These are phyloP conservation scores for Chelonoidis abingdonii DNA, from an alignment of 2,113 vertebrate species.

Conservation along the genomic window DNA sequence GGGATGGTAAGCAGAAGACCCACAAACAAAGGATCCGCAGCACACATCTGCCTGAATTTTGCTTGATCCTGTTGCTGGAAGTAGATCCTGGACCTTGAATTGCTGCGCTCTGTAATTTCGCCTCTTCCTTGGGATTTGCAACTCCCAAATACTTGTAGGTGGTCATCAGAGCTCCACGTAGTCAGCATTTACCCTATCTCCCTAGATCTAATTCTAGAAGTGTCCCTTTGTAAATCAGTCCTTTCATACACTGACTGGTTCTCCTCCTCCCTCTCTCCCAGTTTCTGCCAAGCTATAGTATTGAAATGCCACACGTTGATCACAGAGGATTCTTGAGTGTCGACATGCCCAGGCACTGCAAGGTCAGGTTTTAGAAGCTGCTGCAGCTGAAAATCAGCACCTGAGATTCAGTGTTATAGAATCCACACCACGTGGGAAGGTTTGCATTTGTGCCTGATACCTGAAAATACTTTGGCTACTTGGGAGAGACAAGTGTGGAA, in stretches of 20 bases:
- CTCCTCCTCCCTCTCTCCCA: too few species aligned
- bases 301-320: neutral
- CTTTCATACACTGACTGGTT: neutral
- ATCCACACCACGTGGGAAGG: neutral
- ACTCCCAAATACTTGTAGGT: neutral
- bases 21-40: neutral
- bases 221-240: neutral
- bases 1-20: fast-evolving
- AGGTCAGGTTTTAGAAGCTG: fast-evolving
- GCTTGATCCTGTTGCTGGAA: neutral
- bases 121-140: neutral
- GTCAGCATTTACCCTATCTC: neutral
- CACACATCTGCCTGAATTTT: neutral
- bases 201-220: neutral
- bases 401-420: fast-evolving
- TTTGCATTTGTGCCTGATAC: fast-evolving
- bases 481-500: fast-evolving
- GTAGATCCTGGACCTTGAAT: too few species aligned
- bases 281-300: too few species aligned
- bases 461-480: fast-evolving
- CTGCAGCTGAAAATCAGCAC: fast-evolving
- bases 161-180: neutral
- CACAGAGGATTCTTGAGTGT: fast-evolving
- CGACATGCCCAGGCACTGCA: neutral
- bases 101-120: too few species aligned